phyloP scores from a whole-genome alignment of 2,797 vertebrate species.

The Myiothlypis coronata region DNA sequence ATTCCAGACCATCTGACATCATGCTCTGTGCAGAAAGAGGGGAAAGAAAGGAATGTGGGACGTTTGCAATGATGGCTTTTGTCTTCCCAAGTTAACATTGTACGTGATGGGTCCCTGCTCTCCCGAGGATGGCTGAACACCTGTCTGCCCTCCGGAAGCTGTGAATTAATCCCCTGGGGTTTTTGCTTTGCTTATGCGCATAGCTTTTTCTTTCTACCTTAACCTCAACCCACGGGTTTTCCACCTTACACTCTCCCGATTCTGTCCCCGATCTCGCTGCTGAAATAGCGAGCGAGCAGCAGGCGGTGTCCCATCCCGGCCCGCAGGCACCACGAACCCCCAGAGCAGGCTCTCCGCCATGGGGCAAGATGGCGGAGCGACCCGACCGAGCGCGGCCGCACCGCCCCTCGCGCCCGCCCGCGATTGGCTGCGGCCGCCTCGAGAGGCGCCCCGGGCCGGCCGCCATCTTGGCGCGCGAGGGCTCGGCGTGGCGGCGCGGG shows the following conservation, averaged over 20 bases:
- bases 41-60: accelerated
- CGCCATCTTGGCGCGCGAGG: not conserved
- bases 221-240: not conserved
- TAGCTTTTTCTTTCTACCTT: not conserved
- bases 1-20: not conserved
- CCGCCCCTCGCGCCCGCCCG: not conserved
- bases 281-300: not conserved
- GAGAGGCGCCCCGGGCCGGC: too few relatives aligned
- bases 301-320: accelerated
- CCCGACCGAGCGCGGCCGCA: too few relatives aligned
- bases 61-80: accelerated
- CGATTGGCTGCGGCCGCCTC: not conserved
- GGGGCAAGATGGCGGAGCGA: too few relatives aligned
- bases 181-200: accelerated
- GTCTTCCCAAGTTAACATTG: not conserved
- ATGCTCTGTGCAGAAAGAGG: accelerated
- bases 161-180: not conserved
- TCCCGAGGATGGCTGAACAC: not conserved
- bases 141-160: not conserved
- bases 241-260: too few relatives aligned
- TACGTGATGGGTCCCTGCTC: too few relatives aligned
- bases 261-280: not conserved
- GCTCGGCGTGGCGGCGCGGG: accelerated
- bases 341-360: accelerated
- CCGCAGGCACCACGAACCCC: accelerated